phyloP scores from a whole-genome alignment of 2,113 vertebrate species.

The Hystrix cristata region DNA sequence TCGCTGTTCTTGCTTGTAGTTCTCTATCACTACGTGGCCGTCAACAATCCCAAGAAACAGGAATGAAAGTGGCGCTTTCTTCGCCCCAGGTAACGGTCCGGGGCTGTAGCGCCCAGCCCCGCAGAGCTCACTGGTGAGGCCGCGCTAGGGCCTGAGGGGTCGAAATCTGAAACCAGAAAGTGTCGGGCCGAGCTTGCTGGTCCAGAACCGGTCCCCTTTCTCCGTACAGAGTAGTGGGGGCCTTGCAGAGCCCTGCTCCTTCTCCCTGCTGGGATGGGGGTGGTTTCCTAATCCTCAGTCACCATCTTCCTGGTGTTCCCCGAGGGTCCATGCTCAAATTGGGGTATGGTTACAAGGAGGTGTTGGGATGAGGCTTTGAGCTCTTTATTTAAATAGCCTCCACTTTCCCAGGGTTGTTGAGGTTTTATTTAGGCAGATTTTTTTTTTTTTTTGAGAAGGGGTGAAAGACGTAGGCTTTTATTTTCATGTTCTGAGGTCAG shows the following conservation, averaged over 20 bases:
- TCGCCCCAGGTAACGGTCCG: slow-evolving; percentile 78
- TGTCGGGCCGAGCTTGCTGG: slow-evolving; percentile 33
- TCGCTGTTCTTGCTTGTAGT: slow-evolving; percentile 98
- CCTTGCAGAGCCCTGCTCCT: background rate
- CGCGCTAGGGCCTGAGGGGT: background rate
- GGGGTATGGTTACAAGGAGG: background rate
- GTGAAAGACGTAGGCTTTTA: background rate
- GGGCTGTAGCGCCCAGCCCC: slow-evolving; percentile 55
- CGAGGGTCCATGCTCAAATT: background rate
- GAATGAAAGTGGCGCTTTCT: slow-evolving; percentile 87
- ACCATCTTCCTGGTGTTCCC: background rate
- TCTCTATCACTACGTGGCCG: slow-evolving; percentile 98
- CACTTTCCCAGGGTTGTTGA: background rate
- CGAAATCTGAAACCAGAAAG: slow-evolving; percentile 14
- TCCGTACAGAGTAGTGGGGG: background rate
- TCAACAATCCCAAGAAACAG: slow-evolving; percentile 98
- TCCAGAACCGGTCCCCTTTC: background rate
- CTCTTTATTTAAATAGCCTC: background rate
- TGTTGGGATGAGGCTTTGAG: background rate
- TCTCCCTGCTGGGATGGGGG: background rate
- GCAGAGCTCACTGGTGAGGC: slow-evolving; percentile 48
- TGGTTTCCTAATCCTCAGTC: background rate
- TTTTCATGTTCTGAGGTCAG: slow-evolving; percentile 14
- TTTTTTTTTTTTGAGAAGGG: background rate
- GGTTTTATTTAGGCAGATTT: background rate